Percentiles rank a stretch among this genome's conserved stretches.
Evolutionary conservation across 2,797 vertebrate genomes (phyloP).

Genomic region (Cyclura pinguis): DNA sequence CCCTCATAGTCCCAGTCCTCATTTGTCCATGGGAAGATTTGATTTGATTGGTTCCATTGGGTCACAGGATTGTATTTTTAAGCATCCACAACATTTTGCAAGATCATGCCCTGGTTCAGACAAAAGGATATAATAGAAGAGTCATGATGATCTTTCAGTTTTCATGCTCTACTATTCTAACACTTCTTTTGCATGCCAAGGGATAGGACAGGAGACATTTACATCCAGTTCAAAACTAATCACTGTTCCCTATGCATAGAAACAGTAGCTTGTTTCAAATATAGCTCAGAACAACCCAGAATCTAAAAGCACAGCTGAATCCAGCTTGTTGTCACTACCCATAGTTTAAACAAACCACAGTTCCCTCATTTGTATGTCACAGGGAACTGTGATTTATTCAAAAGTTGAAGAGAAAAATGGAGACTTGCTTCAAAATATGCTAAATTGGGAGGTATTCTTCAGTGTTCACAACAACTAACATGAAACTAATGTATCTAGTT

Average conservation of each 20-base stretch:
- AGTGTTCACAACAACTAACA: not conserved
- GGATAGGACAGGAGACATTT: not conserved
- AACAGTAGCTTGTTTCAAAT: not conserved
- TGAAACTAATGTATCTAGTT: not conserved
- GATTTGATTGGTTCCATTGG: not conserved
- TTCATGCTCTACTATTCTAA: not conserved
- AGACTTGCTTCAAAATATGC: not conserved
- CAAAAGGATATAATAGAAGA: not conserved
- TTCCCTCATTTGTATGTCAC: not conserved
- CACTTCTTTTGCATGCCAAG: not conserved
- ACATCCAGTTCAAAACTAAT: not conserved
- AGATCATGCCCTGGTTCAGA: not conserved
- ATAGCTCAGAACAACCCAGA: not conserved
- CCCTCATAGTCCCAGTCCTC: not conserved
- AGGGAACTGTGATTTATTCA: not conserved
- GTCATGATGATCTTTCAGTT: not conserved
- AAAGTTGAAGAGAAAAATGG: not conserved
- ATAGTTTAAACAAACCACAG: not conserved
- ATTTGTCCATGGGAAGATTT: not conserved
- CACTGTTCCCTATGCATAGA: not conserved
- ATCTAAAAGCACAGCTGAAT: not conserved
- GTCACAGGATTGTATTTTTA: too few relatives aligned
- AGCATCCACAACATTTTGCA: too few relatives aligned
- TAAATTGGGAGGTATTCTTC: not conserved
- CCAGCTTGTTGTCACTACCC: not conserved